These are phyloP conservation scores for Lepilemur septentrionalis DNA, from an alignment of 2,797 vertebrate species.

Conservation along the genomic window DNA sequence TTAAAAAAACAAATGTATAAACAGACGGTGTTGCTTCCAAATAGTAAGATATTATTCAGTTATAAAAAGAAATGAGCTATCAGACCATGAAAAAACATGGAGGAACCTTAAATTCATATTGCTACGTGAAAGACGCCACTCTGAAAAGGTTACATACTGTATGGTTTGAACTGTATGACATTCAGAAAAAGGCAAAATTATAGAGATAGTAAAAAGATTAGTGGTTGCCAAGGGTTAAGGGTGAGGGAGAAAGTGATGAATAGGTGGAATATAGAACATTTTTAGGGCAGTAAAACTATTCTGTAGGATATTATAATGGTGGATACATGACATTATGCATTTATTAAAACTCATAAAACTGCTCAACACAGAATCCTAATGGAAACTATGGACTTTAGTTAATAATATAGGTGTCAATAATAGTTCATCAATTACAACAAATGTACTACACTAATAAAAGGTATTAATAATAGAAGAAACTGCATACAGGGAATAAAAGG, in stretches of 20 bases:
- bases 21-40: background rate
- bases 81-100: background rate
- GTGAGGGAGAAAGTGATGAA: background rate
- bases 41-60: background rate
- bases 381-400: background rate
- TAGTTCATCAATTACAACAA: background rate
- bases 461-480: background rate
- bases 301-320: background rate
- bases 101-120: background rate
- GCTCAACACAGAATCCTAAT: background rate
- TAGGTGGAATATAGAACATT: background rate
- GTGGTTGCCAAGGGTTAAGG: background rate
- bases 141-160: background rate
- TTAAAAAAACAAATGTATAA: background rate
- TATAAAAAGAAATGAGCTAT: background rate
- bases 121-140: background rate
- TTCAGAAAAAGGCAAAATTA: background rate
- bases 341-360: background rate
- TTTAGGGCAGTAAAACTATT: background rate
- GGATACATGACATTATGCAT: background rate
- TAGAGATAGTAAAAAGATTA: background rate
- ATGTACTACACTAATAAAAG: background rate
- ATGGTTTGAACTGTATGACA: background rate
- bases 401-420: background rate
- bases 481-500: fast-evolving